Base-by-base conservation (phyloP, 1,140 invertebrate species). In the Sycophila sp. region DNA sequence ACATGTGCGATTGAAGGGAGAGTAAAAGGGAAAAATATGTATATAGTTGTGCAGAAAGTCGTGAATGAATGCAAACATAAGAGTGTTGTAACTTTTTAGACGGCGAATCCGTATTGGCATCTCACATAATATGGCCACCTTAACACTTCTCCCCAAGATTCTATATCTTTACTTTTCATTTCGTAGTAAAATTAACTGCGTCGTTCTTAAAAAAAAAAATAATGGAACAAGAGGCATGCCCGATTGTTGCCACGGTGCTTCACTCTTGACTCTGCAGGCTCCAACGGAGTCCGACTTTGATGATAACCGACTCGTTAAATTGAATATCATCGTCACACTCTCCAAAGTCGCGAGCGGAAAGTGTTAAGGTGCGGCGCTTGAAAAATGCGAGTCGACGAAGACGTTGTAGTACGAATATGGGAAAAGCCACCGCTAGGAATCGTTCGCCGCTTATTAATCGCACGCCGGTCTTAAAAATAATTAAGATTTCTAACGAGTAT, bases 1-100 rank as follows among this genome's bases (percentile, higher is more conserved):
- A 82, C 75, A 80, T 80, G 76, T 81, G 77, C 78, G 82, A 78
- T 79, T 79, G 77, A 79, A 66, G 75, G 73, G 72, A 32, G 5
- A 36, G n/a, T 60, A 40, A 32, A 32, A 60, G 19, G 28, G 59
- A 47, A 62, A 30, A 22, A 66, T 32, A 10, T 85, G 78, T 82
- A 81, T 66, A 80, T 81, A 81, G 60, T 75, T 73, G 73, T 73
- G 75, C 59, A 76, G 53, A 75, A 81, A n/a, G n/a, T 68, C 47
- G 71, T 62, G 72, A 76, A 53, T 74, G 77, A 66, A 73, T 77
- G 76, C 49, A 64, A 73, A 34, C 51, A 28, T 26, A 34, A 19
- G 17, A 42, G 10, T 32, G 38, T 13, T 42, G 22, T 66, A 28
- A 45, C 34, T 66, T 60, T 51, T 49, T 19, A 51, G 45, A 15